Evolutionary conservation across 2,888 invertebrate species (phyloP), one percentile per base, ranked within the genome.

Genomic region (Alcis repandata): DNA sequence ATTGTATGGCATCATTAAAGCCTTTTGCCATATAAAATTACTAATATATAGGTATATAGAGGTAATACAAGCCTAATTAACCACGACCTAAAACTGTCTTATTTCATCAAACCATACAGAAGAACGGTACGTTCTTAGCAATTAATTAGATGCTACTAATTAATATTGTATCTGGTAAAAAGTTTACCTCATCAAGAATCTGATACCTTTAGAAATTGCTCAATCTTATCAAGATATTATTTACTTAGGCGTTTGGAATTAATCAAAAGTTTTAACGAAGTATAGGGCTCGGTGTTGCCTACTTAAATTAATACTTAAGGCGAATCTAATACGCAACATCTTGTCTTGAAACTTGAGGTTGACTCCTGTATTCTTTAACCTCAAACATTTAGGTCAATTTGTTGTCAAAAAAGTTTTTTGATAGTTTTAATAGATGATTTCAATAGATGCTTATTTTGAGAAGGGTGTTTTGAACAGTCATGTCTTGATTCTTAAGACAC

Each of bases 251-350:
- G 48, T 51, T 66, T 57, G 53, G 60, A 68, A 67, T 71, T 73
- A 63, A 77, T 78, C 72, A 73, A 72, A 75, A 76, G 63, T 74
- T 74, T 73, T 74, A 72, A 77, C 68, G 70, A 74, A 69, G 65
- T 67, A 65, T 65, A 62, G 40, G 68, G 45, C 54, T 51, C 38
- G 38, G 52, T 53, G 53, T 27, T 65, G 27, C 46, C 41, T 43
- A 59, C 32, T 59, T 27, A 27, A 27, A 27, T 38, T 59, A 59
- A 45, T 59, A 27, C 27, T 27, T 27, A 38, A 59, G 59, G 40
- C 32, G 40, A 36, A 33, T 56, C n/a, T 36, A 36, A 51, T 51
- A 36, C 20, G 51, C 19, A 51, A 51, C 36, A 38, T 51, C 51
- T 49, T 19, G 49, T 11, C 17, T 51, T n/a, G 49, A 13, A 36